Evolutionary conservation across 2,113 vertebrate species (phyloP), one percentile per base, ranked within the genome.

Genomic region (Ameiurus melas): DNA sequence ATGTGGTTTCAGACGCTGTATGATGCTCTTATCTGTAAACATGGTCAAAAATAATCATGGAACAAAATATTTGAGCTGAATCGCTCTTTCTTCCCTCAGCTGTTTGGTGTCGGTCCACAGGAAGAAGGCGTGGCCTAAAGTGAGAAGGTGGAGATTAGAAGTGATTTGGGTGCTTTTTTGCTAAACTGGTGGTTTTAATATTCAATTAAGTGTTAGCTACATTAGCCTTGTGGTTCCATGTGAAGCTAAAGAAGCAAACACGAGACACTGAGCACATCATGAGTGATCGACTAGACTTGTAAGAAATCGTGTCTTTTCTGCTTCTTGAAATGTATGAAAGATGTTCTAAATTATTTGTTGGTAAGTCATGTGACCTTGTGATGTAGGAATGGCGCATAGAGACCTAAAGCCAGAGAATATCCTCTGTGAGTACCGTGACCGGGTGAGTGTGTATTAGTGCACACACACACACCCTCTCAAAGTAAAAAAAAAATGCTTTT

Each of bases 351-450:
- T 43, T 43, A 1, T 73, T 73, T 43, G 20, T 80, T 53, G 9
- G 14, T 60, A 77, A 16, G 6, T 60, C 19, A 55, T 68, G 60
- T 58, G 0, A 80, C 33, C 27, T 78, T 90, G 55, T 36, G 2
- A 66, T 57, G 6, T 91, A 99, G 98, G 98, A 93, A 99, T 99
- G 84, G 98, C 98, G 51, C 98, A 99, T 93, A 95, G 98, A 93
- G 98, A 99, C 93, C 95, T 99, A 73, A 99, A 99, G 92, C 97
- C 98, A 0, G 98, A 99, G 93, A 99, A 99, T 91, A 99, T 99
- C 90, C 96, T 99, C 87, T 99, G 98, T 91, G 97, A 99, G 93
- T 96, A 95, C 92, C 93, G 92, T 1, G 96, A 97, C 90, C 96
- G 97, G 96, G 98, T 98, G 90, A 96, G 95, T 86, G 20, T 39